A percentile compares a stretch with the other conserved stretches of the same genome.
phyloP scores from a whole-genome alignment of 1,140 invertebrate species.

The Cryptotermes secundus region DNA sequence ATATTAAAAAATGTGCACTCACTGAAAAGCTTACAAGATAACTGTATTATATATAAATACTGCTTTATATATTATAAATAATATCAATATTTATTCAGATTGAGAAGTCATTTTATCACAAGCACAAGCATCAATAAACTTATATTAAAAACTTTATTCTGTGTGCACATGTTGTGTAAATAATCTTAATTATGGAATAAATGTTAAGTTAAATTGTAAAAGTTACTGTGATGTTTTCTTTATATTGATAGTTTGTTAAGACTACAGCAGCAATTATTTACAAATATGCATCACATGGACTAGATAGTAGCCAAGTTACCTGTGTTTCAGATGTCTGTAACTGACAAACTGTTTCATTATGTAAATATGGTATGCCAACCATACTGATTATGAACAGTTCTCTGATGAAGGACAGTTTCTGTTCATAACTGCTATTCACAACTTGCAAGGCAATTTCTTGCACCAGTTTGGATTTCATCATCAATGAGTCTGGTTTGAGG shows the following conservation, averaged over 20 bases:
- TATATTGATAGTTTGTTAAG: neutral
- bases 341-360: neutral
- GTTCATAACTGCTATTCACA: no score
- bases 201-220: constrained; percentile 6
- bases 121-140: constrained; percentile 2
- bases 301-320: neutral
- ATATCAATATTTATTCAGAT: neutral
- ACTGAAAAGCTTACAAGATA: neutral
- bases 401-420: no score
- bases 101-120: constrained; percentile 3
- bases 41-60: constrained; percentile 14
- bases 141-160: constrained; percentile 2
- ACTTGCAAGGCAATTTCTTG: neutral
- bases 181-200: neutral
- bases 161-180: neutral
- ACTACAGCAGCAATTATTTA: constrained; percentile 4
- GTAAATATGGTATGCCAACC: neutral
- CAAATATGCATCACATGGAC: neutral
- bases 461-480: neutral
- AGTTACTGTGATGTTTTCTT: neutral
- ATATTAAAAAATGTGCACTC: neutral
- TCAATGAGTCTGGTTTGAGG: neutral
- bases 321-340: neutral
- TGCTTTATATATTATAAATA: constrained; percentile 6
- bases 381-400: neutral